phyloP scores from a whole-genome alignment of 2,113 vertebrate genomes.

The Rostratula benghalensis region DNA sequence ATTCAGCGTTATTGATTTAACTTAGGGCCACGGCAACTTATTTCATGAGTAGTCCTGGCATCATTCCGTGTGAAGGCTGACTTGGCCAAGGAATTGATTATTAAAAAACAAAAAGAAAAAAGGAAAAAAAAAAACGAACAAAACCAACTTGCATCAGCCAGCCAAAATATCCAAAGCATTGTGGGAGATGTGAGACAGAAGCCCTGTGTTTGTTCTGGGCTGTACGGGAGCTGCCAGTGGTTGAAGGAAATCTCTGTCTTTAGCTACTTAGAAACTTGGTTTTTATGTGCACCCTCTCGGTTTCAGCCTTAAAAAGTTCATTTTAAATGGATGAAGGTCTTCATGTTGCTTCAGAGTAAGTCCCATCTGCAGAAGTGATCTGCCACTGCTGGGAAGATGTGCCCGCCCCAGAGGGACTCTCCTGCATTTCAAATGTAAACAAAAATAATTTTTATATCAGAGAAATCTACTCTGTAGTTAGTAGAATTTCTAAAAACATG shows the following conservation, averaged over 20 bases:
- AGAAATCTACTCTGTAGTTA: neutral
- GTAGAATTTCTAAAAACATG: neutral
- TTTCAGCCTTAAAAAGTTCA: neutral
- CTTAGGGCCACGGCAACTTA: neutral
- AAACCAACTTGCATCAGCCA: neutral
- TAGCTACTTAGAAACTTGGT: neutral
- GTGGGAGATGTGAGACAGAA: neutral
- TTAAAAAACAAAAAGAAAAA: neutral
- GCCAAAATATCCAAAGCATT: neutral
- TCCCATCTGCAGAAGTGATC: accelerated
- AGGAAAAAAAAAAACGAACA: too few relatives aligned
- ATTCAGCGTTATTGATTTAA: neutral
- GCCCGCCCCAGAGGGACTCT: accelerated
- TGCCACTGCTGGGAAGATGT: neutral
- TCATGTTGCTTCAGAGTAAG: neutral
- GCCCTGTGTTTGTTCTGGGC: neutral
- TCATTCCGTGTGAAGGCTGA: neutral
- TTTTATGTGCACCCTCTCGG: neutral
- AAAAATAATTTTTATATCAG: neutral
- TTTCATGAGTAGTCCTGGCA: neutral
- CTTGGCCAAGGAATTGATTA: neutral
- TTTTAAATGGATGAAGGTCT: neutral
- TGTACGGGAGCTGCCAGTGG: neutral
- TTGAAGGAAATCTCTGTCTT: neutral
- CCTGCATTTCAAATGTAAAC: neutral